These are phyloP conservation scores for Diplazon laetatorius DNA, from an alignment of 2,888 invertebrate species.

Conservation along the genomic window DNA sequence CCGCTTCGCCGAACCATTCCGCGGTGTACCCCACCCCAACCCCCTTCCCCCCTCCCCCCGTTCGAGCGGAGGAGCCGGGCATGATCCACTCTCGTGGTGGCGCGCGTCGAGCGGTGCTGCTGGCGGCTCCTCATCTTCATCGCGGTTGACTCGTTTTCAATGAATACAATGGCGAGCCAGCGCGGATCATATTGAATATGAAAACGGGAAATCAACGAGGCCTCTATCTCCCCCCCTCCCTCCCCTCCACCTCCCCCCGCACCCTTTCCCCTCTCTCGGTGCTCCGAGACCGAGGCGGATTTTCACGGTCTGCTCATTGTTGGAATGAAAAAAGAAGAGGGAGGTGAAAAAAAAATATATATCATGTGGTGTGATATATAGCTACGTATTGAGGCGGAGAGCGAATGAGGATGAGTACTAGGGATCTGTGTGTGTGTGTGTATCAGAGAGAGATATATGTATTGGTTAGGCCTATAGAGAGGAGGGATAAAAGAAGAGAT, in stretches of 20 bases:
- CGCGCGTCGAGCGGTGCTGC: conserved; percentile 66
- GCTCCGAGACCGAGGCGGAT: conserved; percentile 70
- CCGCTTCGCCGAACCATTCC: conserved; percentile 55
- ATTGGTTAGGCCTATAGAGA: too few species aligned
- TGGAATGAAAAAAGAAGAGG: conserved; percentile 62
- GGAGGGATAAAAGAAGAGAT: conserved; percentile 52
- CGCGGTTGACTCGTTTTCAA: conserved; percentile 82
- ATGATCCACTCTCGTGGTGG: conserved; percentile 77
- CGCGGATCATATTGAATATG: conserved; percentile 82
- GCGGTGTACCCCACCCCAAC: conserved; percentile 33
- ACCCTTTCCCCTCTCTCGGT: too few species aligned
- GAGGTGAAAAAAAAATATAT: conserved; percentile 24
- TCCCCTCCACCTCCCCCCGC: too few species aligned
- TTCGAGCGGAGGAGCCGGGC: conserved; percentile 68
- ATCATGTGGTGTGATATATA: neutral
- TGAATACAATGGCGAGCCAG: conserved; percentile 80
- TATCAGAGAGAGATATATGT: too few species aligned
- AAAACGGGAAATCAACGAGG: conserved; percentile 82
- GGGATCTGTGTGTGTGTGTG: neutral
- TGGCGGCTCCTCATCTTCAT: conserved; percentile 79
- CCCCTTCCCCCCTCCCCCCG: conserved; percentile 42
- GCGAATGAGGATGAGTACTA: conserved; percentile 53
- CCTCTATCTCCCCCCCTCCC: too few species aligned
- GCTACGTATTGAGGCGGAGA: conserved; percentile 41
- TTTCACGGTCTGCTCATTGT: conserved; percentile 69